Conservation (phyloP, 2,888 invertebrate genomes). For the Papilio gigon region DNA sequence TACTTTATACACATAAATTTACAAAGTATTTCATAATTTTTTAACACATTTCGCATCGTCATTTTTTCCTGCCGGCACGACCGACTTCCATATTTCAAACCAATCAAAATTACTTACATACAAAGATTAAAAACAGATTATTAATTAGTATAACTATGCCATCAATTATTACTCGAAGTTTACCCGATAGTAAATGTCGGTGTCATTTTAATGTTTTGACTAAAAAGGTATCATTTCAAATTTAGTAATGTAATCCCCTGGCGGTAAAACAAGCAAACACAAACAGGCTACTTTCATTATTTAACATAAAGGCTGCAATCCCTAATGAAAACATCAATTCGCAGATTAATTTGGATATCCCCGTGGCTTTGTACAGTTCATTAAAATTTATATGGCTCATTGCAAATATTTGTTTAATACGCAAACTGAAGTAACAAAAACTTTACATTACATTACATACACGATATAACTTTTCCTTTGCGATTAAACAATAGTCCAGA, state of each 20-base stretch:
- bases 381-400: conserved; percentile 1
- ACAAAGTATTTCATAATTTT: no score
- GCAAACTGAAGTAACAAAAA: not conserved
- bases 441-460: no score
- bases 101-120: not conserved
- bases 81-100: no score
- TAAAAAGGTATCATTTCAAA: not conserved
- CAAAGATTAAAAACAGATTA: not conserved
- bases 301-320: conserved; percentile 13
- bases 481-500: no score
- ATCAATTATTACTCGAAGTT: not conserved
- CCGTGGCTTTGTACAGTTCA: conserved; percentile 7
- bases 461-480: no score
- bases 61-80: no score
- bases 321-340: conserved; percentile 20
- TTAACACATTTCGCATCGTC: no score
- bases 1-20: no score
- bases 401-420: not conserved
- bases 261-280: conserved; percentile 9
- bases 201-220: not conserved
- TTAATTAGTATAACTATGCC: not conserved
- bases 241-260: not conserved
- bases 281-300: conserved; percentile 8
- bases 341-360: conserved; percentile 13
- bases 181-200: not conserved